Conservation (phyloP, 2,113 vertebrate species). For the Cichladusa arquata region DNA sequence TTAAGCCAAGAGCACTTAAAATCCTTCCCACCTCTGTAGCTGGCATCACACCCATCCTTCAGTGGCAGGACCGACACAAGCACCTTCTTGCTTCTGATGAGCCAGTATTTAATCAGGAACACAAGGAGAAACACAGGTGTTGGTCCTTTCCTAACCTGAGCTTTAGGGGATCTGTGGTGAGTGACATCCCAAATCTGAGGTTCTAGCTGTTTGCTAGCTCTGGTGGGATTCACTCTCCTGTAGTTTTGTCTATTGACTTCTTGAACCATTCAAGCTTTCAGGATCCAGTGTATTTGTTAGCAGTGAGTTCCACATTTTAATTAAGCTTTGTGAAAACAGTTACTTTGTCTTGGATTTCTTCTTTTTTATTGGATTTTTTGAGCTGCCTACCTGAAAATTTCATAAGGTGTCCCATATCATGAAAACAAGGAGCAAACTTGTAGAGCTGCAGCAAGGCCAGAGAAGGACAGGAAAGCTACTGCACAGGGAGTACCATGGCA, state of each 20-base stretch:
- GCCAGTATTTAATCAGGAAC: fast-evolving
- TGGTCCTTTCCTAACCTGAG: not conserved
- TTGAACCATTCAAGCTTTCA: not conserved
- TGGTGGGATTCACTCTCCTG: not conserved
- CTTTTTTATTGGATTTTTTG: not conserved
- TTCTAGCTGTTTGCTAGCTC: not conserved
- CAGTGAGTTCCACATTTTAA: not conserved
- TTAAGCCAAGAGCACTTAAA: not conserved
- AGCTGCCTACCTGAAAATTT: not conserved
- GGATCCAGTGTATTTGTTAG: too few species aligned
- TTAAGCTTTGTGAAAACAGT: not conserved
- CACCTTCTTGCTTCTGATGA: fast-evolving
- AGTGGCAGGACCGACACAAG: fast-evolving
- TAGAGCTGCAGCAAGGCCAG: not conserved
- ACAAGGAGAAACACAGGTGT: not conserved
- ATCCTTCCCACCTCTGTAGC: not conserved
- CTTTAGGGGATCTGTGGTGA: not conserved
- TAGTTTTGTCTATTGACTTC: not conserved
- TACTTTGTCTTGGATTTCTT: not conserved
- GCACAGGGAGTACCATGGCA: fast-evolving
- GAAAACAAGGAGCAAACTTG: not conserved
- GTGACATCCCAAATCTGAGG: not conserved
- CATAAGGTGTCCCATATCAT: not conserved
- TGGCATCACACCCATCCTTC: not conserved
- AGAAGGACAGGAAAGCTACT: not conserved